These are phyloP conservation scores for Oncorhynchus clarkii DNA, from an alignment of 2,113 vertebrate species.

Conservation along the genomic window DNA sequence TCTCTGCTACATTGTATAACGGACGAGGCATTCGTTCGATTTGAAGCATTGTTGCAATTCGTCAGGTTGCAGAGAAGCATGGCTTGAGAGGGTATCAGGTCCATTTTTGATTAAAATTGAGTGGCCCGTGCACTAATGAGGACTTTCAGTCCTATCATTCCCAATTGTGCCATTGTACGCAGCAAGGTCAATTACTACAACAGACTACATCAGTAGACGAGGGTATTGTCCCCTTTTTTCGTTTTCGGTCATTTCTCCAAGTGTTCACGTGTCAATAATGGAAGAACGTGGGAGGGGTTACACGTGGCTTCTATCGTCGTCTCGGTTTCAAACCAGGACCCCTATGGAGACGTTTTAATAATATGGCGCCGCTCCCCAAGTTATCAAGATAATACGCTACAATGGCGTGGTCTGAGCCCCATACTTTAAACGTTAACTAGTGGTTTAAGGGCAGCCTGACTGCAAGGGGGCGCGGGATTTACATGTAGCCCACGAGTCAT, in stretches of 20 bases:
- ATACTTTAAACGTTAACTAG: neutral
- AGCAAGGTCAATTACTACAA: no score
- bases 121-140: no score
- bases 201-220: neutral
- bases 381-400: neutral
- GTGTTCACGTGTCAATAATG: constrained; percentile 62
- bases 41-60: no score
- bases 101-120: no score
- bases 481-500: neutral
- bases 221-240: neutral
- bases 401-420: neutral
- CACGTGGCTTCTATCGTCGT: constrained; percentile 44
- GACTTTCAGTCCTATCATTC: no score
- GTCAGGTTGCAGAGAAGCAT: no score
- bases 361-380: neutral
- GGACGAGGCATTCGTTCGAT: no score
- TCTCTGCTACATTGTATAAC: no score
- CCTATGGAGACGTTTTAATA: neutral
- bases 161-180: no score
- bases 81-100: no score
- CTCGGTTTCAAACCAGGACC: neutral
- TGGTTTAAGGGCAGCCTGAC: neutral
- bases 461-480: neutral
- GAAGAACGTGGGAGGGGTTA: constrained; percentile 30
- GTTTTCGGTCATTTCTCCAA: constrained; percentile 14